A percentile compares a stretch with the other conserved stretches of the same genome.
phyloP scores from a whole-genome alignment of 2,797 vertebrate species.

The Syngnathus acus region DNA sequence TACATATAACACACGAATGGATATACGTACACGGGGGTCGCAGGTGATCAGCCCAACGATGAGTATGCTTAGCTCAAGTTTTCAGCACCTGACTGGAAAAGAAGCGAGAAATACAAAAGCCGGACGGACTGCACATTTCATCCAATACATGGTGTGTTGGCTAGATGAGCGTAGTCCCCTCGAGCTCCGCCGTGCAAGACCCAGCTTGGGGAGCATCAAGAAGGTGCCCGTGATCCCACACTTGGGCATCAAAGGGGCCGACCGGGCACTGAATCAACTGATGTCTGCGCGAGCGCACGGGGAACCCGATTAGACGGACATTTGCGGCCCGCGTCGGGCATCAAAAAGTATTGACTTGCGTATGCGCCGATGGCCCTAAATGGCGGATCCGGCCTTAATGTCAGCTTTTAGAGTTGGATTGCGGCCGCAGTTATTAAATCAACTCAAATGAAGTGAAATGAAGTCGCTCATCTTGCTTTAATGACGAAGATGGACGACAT shows the following conservation, averaged over 20 bases:
- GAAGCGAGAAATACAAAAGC: no score
- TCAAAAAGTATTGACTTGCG: conserved; percentile 2
- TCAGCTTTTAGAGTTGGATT: background rate
- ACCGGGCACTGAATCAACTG: background rate
- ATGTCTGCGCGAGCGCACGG: background rate
- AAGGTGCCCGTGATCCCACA: background rate
- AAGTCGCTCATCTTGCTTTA: no score
- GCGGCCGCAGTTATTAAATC: background rate
- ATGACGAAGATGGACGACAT: background rate
- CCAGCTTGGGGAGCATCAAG: background rate
- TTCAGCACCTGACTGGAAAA: no score
- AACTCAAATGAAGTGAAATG: background rate
- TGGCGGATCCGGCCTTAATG: background rate
- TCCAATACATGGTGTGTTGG: background rate
- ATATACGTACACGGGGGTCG: no score
- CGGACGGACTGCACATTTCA: no score
- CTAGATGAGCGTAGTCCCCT: background rate
- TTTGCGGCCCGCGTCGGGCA: background rate
- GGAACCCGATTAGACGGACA: background rate
- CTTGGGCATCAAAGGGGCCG: background rate
- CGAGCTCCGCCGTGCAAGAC: background rate
- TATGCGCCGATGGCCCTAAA: background rate
- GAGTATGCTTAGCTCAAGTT: no score
- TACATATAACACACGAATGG: no score
- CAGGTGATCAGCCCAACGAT: no score